These are phyloP conservation scores for Glaucidium brasilianum DNA, from an alignment of 2,113 vertebrate species.

Conservation along the genomic window DNA sequence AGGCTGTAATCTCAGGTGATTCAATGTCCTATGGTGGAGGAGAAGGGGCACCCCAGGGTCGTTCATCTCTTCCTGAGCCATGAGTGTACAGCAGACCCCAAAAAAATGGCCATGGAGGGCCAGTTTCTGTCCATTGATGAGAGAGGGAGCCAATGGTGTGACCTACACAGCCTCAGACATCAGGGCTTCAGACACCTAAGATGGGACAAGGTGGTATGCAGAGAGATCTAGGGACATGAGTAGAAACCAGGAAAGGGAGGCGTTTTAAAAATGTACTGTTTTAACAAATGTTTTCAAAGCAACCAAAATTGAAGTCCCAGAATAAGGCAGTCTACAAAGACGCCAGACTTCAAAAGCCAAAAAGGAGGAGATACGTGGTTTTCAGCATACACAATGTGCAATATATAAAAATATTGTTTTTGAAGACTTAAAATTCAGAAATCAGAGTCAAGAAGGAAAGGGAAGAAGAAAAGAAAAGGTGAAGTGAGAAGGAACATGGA, in stretches of 20 bases:
- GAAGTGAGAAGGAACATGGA: neutral
- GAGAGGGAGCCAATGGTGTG: neutral
- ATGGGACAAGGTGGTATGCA: neutral
- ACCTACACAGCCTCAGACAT: neutral
- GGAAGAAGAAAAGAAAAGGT: constrained; percentile 35
- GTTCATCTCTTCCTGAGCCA: neutral
- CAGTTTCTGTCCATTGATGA: neutral
- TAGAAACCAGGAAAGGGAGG: neutral
- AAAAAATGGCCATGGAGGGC: neutral
- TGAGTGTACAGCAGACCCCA: rapidly evolving
- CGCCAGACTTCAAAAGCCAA: constrained; percentile 15
- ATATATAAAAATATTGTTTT: neutral
- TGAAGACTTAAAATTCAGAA: constrained; percentile 18
- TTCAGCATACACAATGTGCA: neutral
- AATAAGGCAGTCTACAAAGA: constrained; percentile 1
- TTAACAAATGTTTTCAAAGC: constrained; percentile 14
- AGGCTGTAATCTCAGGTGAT: neutral
- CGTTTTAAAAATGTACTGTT: neutral
- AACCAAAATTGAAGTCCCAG: neutral
- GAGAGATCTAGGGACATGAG: neutral
- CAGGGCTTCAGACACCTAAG: neutral
- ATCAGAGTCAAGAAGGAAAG: neutral
- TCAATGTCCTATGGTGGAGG: rapidly evolving
- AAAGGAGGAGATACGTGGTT: neutral
- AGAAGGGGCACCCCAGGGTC: neutral